Percentiles rank a stretch among this genome's conserved stretches.
Conservation (phyloP, 2,797 vertebrate genomes). For the Varecia variegata region DNA sequence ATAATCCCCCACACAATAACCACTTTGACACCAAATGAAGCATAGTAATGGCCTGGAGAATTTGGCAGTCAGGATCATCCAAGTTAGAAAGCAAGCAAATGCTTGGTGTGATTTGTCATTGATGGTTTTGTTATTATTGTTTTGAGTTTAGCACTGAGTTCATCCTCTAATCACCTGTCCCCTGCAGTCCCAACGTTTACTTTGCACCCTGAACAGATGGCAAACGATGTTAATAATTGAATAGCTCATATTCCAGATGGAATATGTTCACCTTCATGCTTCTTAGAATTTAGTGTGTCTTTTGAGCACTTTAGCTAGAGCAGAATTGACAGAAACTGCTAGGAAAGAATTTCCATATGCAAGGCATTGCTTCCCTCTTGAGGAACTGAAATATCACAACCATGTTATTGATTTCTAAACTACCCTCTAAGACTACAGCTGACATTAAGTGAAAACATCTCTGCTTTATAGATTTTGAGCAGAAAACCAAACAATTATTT, state of each 20-base stretch:
- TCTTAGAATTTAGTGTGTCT: constrained; percentile 55
- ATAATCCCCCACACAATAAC: not conserved
- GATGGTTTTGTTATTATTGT: not conserved
- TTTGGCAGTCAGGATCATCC: not conserved
- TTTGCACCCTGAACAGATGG: constrained; percentile 54
- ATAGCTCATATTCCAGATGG: constrained; percentile 65
- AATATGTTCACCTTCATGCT: constrained; percentile 67
- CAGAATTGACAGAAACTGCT: constrained; percentile 47
- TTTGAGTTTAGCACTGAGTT: not conserved
- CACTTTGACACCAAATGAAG: not conserved
- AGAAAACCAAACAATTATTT: constrained; percentile 58
- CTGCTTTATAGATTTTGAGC: constrained; percentile 66
- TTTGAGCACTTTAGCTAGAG: constrained; percentile 53
- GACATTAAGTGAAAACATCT: constrained; percentile 65
- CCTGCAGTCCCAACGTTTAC: constrained; percentile 36
- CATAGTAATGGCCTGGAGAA: not conserved
- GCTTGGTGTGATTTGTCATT: not conserved
- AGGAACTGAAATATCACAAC: constrained; percentile 51
- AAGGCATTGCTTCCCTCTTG: constrained; percentile 55
- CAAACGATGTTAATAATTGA: constrained; percentile 65
- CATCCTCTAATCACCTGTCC: not conserved
- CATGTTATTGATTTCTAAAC: constrained; percentile 65
- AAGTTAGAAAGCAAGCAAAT: constrained; percentile 44
- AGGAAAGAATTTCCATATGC: constrained; percentile 57
- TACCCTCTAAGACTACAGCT: constrained; percentile 48